phyloP scores from a whole-genome alignment of 2,113 vertebrate genomes.

The Oryzias celebensis region DNA sequence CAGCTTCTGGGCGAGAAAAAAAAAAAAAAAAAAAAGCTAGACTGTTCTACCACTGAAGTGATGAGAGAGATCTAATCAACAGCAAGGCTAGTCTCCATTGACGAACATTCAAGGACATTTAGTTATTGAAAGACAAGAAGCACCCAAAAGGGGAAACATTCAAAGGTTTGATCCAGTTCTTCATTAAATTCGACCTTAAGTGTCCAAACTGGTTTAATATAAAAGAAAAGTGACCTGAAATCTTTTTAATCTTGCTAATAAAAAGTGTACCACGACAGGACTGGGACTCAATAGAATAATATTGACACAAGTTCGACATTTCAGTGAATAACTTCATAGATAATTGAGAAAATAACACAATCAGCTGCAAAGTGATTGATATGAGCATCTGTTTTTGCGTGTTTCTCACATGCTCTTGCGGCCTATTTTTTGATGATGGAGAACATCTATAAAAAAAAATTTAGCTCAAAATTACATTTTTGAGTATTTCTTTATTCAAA shows the following conservation, averaged over 20 bases:
- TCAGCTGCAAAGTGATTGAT: conserved; percentile 1
- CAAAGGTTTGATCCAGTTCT: neutral
- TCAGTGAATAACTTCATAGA: conserved; percentile 35
- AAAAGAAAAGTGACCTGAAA: conserved; percentile 13
- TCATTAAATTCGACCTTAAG: neutral
- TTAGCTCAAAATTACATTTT: no score
- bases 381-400: no score
- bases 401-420: no score
- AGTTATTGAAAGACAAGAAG: conserved; percentile 14
- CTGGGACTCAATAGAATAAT: conserved; percentile 25
- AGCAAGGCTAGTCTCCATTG: conserved; percentile 5
- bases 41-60: conserved; percentile 38
- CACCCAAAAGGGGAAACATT: conserved; percentile 4
- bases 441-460: no score
- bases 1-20: conserved; percentile 44
- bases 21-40: conserved; percentile 27
- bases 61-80: conserved; percentile 41
- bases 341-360: conserved; percentile 38
- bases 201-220: conserved; percentile 16
- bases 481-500: no score
- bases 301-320: conserved; percentile 35
- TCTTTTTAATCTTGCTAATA: no score
- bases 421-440: no score
- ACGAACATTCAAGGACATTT: conserved; percentile 21
- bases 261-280: neutral